A percentile compares a stretch with the other conserved stretches of the same genome.
These are phyloP conservation scores for Taenioides sp. DNA, from an alignment of 2,797 vertebrate genomes.

Conservation along the genomic window DNA sequence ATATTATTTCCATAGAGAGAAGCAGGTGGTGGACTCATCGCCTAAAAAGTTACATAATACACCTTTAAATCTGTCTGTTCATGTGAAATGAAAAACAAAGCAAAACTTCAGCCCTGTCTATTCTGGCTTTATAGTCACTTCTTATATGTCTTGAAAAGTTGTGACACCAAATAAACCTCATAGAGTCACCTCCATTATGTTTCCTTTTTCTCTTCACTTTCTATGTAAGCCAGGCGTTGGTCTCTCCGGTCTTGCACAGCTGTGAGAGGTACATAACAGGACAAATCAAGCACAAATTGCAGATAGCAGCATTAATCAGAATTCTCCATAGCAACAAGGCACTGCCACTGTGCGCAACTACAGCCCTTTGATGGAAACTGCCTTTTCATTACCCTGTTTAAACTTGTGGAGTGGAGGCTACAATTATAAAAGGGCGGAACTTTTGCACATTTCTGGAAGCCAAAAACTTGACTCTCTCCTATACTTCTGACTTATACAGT, in stretches of 20 bases:
- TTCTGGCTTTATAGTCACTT: background rate
- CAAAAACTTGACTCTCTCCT: no score
- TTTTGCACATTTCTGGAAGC: constrained; percentile 12
- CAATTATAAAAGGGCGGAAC: constrained; percentile 17
- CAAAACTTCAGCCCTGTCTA: no score
- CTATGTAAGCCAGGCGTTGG: constrained; percentile 3
- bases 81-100: no score
- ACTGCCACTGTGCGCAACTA: constrained; percentile 42
- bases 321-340: constrained; percentile 55
- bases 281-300: constrained; percentile 57
- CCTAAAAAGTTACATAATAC: no score
- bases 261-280: constrained; percentile 40
- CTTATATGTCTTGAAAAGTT: background rate
- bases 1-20: no score
- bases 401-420: constrained; percentile 24
- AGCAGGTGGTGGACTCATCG: no score
- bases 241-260: constrained; percentile 37
- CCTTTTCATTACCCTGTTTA: constrained; percentile 44
- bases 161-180: background rate
- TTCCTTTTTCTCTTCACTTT: background rate
- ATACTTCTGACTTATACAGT: no score
- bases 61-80: no score
- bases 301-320: constrained; percentile 56
- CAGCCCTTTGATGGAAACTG: constrained; percentile 35
- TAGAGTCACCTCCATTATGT: background rate